These are phyloP conservation scores for Xanthia togata DNA, from an alignment of 2,888 invertebrate genomes.

Conservation along the genomic window DNA sequence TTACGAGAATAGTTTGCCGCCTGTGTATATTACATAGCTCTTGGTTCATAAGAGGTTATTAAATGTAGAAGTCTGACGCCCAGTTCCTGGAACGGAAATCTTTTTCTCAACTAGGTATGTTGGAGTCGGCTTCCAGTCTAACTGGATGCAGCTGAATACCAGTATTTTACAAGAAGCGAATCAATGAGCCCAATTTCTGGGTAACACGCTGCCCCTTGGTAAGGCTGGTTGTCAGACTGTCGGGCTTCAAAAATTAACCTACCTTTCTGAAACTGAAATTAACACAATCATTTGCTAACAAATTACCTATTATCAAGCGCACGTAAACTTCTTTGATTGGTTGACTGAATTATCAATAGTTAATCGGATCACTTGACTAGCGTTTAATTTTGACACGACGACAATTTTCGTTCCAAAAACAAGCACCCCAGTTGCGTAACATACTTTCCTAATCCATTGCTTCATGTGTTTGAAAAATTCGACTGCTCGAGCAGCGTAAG, in stretches of 20 bases:
- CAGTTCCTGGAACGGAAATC: neutral
- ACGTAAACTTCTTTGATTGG: neutral
- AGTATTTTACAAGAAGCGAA: neutral
- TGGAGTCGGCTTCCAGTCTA: neutral
- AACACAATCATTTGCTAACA: neutral
- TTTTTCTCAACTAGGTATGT: too few relatives aligned
- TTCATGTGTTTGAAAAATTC: too few relatives aligned
- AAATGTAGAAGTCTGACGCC: neutral
- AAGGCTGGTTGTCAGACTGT: too few relatives aligned
- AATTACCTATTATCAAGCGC: neutral
- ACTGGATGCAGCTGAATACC: neutral
- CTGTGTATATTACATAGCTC: slow-evolving; percentile 18
- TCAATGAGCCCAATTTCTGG: too few relatives aligned
- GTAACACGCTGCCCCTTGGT: too few relatives aligned
- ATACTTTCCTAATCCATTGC: too few relatives aligned
- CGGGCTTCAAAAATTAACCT: too few relatives aligned
- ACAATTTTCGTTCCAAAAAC: neutral
- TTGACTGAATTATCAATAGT: neutral
- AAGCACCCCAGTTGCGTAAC: too few relatives aligned
- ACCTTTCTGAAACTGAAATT: neutral
- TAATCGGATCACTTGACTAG: neutral
- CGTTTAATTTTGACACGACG: neutral
- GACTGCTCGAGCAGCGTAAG: too few relatives aligned
- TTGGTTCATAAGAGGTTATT: slow-evolving; percentile 16
- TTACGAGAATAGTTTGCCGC: slow-evolving; percentile 8